phyloP scores from a whole-genome alignment of 2,888 invertebrate species.

The Geophilus truncorum region DNA sequence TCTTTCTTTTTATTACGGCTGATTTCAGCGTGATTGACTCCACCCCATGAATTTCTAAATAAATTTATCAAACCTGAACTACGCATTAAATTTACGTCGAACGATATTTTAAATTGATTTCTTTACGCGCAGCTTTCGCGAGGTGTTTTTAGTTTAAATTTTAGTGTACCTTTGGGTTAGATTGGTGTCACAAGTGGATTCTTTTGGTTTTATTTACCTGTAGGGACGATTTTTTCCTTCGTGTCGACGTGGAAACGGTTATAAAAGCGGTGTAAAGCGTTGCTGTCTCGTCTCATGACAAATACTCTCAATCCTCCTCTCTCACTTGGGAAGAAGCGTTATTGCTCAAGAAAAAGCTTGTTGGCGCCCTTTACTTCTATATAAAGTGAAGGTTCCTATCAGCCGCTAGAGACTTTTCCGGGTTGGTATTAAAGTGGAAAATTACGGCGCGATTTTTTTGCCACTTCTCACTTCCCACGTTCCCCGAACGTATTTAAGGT shows the following conservation, averaged over 20 bases:
- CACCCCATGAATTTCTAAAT: background rate
- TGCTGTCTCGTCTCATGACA: slow-evolving; percentile 25
- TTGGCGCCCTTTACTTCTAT: slow-evolving; percentile 27
- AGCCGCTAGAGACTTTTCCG: slow-evolving; percentile 3
- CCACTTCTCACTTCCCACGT: background rate
- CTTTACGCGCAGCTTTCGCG: background rate
- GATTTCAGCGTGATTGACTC: background rate
- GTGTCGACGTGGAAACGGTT: slow-evolving; percentile 6
- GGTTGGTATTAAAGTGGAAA: slow-evolving; percentile 13
- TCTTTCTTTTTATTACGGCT: background rate
- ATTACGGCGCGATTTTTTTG: slow-evolving; percentile 8
- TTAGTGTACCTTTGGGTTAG: slow-evolving; percentile 25
- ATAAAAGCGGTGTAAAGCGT: slow-evolving; percentile 19
- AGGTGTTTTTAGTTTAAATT: background rate
- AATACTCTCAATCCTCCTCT: slow-evolving; percentile 25
- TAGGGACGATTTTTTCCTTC: slow-evolving; percentile 29
- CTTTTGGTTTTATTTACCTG: slow-evolving; percentile 32
- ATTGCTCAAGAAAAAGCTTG: slow-evolving; percentile 27
- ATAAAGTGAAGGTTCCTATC: slow-evolving; percentile 27
- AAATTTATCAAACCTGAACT: background rate
- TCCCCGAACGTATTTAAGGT: background rate
- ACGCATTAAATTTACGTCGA: background rate
- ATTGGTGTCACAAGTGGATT: slow-evolving; percentile 27
- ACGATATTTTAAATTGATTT: background rate
- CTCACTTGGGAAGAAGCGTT: slow-evolving; percentile 27